phyloP scores from a whole-genome alignment of 2,113 vertebrate species.

The Parus major region DNA sequence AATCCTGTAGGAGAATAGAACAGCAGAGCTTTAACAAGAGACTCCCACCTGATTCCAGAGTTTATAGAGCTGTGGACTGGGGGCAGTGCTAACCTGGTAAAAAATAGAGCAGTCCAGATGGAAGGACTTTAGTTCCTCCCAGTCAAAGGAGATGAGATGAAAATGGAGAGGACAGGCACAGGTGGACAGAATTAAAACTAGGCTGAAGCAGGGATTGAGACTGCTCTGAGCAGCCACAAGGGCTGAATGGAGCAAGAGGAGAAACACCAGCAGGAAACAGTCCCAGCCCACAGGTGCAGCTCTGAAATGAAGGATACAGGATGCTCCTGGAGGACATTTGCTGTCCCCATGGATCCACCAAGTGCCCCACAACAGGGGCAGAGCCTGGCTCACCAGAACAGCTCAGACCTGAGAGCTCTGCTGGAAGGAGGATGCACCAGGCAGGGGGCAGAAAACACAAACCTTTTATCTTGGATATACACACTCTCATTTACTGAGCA shows the following conservation, averaged over 20 bases:
- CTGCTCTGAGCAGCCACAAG: not conserved
- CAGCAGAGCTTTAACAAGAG: not conserved
- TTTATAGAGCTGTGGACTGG: not conserved
- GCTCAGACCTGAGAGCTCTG: not conserved
- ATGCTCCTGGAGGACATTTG: not conserved
- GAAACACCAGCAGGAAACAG: not conserved
- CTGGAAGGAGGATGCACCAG: not conserved
- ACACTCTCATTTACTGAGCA: not conserved
- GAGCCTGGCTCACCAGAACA: not conserved
- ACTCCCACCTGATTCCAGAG: not conserved
- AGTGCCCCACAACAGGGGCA: not conserved
- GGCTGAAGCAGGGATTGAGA: not conserved
- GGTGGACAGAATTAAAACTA: not conserved
- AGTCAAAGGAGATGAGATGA: not conserved
- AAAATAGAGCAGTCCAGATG: not conserved
- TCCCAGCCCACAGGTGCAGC: rapidly evolving
- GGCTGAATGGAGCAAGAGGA: not conserved
- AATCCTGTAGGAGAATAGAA: not conserved
- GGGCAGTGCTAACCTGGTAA: not conserved
- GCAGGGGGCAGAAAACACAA: not conserved
- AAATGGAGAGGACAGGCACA: not conserved
- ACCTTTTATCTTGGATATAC: not conserved
- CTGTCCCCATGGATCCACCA: not conserved
- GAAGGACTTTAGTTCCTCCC: not conserved
- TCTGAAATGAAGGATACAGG: not conserved